Base-by-base conservation (phyloP, 2,888 invertebrate genomes). In the Axea sp. region DNA sequence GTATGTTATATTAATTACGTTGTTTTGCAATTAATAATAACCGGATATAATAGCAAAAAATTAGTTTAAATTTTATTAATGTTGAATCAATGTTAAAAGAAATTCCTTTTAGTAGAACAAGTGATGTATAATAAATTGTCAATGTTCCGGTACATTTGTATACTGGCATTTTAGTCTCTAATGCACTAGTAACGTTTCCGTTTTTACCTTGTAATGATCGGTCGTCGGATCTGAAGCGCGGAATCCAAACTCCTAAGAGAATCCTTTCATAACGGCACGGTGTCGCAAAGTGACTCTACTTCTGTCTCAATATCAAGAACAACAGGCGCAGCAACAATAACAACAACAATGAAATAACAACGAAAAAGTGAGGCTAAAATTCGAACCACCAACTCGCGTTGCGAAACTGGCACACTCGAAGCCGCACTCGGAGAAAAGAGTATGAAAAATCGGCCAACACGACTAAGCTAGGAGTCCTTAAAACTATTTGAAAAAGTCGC, bases 191-290 rank as follows among this genome's bases (percentile, higher is more conserved):
- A 41, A 30, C 31, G 7, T 60, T 47, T 26, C 41, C 41, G 43
- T 33, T 35, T 15, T 69, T 53, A 71, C 71, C 71, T 71, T 71
- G 17, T 4, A 15, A 28, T 28, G 53, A 59, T 30, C 14, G 39
- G 19, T 41, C 41, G 31, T 64, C 24, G 24, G 35, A 45, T 53
- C 12, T 43, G 2, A 45, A 33, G 26, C 7, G 28, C 33, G 41
- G 49, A 57, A 65, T 59, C 59, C 59, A 43, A 43, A 59, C 26
- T 45, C 41, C 41, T 60, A 73, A 24, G 37, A 43, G 45, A 59
- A 39, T 59, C 31, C 53, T 55, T 14, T 51, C 65, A 65, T 72
- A 57, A 65, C 72, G 72, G 35, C 39, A 49, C 49, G 22, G 24
- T 11, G 35, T 33, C 24, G 47, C 35, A 15, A 35, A 49, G 3